A percentile compares a stretch with the other conserved stretches of the same genome.
phyloP scores from a whole-genome alignment of 2,797 vertebrate species.

The Neosilurus mollespiculum region DNA sequence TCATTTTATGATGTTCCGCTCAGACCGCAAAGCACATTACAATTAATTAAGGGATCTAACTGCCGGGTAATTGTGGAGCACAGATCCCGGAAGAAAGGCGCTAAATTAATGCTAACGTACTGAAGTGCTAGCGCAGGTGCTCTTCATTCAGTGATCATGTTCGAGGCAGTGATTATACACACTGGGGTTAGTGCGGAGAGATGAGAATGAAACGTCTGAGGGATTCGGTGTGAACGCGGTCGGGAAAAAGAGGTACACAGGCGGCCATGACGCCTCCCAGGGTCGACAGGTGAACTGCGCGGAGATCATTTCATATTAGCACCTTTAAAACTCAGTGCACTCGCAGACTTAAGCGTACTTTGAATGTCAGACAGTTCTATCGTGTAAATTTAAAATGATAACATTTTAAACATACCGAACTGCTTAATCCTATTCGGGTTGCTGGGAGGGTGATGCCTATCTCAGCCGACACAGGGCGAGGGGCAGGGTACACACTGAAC shows the following conservation, averaged over 20 bases:
- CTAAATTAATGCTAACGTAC: slow-evolving; percentile 25
- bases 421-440: no score
- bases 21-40: slow-evolving; percentile 8
- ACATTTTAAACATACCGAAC: no score
- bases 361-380: no score
- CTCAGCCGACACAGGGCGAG: no score
- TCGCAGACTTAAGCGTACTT: no score
- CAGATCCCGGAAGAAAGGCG: slow-evolving; percentile 10
- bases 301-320: not conserved
- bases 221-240: not conserved
- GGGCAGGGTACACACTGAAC: no score
- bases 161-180: not conserved
- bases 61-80: not conserved
- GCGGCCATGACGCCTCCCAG: not conserved
- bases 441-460: no score
- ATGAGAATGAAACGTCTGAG: slow-evolving; percentile 3
- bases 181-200: not conserved
- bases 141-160: not conserved
- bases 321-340: no score
- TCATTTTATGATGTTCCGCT: slow-evolving; percentile 19
- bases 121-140: slow-evolving; percentile 10
- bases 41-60: slow-evolving; percentile 34
- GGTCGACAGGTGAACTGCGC: not conserved
- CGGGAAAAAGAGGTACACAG: not conserved
- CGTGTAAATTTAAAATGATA: no score